Conservation (phyloP, 2,113 vertebrate genomes). For the Rhizomys pruinosus region DNA sequence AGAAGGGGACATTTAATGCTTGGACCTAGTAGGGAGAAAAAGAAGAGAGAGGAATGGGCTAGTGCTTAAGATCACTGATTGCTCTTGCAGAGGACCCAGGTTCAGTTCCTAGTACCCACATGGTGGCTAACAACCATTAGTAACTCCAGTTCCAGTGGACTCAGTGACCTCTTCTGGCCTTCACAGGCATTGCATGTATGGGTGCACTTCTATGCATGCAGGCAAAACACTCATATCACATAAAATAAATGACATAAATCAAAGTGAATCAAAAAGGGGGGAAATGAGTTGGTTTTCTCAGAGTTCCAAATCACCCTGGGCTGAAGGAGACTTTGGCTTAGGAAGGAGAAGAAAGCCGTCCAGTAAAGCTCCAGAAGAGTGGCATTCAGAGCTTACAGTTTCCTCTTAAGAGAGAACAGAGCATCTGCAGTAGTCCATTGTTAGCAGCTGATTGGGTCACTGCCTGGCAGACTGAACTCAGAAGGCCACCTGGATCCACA, state of each 20-base stretch:
- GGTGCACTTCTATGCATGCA: no score
- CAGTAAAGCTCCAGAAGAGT: neutral
- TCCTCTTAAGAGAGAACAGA: neutral
- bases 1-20: no score
- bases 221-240: no score
- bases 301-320: neutral
- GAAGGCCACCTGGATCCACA: neutral
- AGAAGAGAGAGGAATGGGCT: neutral
- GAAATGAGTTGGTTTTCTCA: neutral
- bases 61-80: no score
- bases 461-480: neutral
- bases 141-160: no score
- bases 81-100: no score
- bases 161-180: no score
- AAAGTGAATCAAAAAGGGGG: neutral
- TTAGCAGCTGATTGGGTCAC: neutral
- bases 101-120: no score
- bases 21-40: neutral
- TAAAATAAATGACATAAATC: no score
- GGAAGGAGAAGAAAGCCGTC: neutral
- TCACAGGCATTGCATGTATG: no score
- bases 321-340: neutral
- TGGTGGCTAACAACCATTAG: no score
- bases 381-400: neutral
- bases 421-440: neutral